Evolutionary conservation across 2,797 vertebrate genomes (phyloP), one percentile per base, ranked within the genome.

Genomic region (Halcyon chelicuti): DNA sequence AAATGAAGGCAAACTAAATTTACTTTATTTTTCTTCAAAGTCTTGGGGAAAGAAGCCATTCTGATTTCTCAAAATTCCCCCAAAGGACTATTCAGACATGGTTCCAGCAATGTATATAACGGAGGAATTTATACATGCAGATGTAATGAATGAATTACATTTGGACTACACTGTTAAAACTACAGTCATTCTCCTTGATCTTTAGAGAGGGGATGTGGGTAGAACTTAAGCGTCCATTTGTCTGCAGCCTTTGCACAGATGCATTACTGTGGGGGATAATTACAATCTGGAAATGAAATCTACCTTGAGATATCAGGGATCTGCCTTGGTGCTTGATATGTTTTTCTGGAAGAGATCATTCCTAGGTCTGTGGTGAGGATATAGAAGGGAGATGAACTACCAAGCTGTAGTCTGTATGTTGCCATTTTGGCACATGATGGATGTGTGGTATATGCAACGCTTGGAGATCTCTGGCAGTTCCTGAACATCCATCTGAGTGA

Each of bases 1-100:
- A 94, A 94, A 72, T 63, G 44, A 90, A 76, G 70, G 21, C 47
- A 20, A 88, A 31, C 33, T 84, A 42, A 73, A 79, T 88, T 93
- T 83, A 55, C 13, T 82, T 74, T 65, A 67, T 65, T 79, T 79
- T 83, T 77, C 22, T 74, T 65, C 44, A 31, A 51, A 58, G 19
- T 75, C 51, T 52, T 28, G 8, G 21, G 61, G 57, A 66, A 86
- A 58, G 52, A 78, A 72, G 4, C 14, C 2, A 4, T 74, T 79
- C 52, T 33, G 7, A 66, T 91, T 80, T 72, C 47, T 88, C 14
- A 11, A 10, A 42, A 6, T 66, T 46, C 12, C 33, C 54, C 40
- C 51, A 42, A 51, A 91, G 9, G 49, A 35, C 57, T 77, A 5
- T 77, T 74, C 46, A 77, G 61, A 61, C 8, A 12, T 10, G 8